Conservation (phyloP, 1,140 invertebrate species). For the Globodera rostochiensis region DNA sequence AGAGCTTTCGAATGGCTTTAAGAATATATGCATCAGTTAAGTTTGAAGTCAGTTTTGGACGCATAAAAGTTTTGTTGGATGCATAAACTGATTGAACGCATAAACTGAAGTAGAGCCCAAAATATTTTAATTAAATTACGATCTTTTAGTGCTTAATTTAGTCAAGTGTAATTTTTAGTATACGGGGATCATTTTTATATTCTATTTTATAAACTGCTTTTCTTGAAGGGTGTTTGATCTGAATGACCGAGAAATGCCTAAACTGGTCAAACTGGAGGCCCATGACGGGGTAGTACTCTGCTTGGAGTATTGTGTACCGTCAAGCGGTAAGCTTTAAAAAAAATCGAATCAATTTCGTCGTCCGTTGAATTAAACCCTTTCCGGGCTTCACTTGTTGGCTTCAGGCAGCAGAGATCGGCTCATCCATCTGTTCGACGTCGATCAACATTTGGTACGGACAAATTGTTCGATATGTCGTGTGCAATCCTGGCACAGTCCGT, state of each 20-base stretch:
- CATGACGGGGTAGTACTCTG: conserved; percentile 87
- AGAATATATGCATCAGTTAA: no score
- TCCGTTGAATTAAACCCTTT: conserved; percentile 2
- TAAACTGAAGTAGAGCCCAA: no score
- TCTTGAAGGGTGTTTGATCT: conserved; percentile 31
- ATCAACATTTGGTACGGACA: no score
- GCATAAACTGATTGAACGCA: no score
- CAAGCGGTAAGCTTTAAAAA: conserved; percentile 44
- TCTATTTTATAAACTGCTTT: no score
- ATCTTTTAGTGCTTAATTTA: no score
- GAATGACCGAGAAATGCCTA: conserved; percentile 12
- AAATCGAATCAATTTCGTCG: conserved; percentile 66
- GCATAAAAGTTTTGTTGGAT: no score
- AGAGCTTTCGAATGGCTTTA: no score
- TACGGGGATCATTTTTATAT: no score
- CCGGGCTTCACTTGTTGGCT: conserved; percentile 68
- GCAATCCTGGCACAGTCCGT: conserved; percentile 27
- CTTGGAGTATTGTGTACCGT: conserved; percentile 78
- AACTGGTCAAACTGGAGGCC: conserved; percentile 37
- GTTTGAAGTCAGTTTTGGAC: no score
- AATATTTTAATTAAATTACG: no score
- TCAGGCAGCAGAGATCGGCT: conserved; percentile 89
- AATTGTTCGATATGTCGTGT: conserved; percentile 21
- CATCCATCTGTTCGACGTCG: conserved; percentile 91
- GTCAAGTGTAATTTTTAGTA: no score